Evolutionary conservation across 2,888 invertebrate genomes (phyloP).

Genomic region (Mesopsocus fuscifrons): DNA sequence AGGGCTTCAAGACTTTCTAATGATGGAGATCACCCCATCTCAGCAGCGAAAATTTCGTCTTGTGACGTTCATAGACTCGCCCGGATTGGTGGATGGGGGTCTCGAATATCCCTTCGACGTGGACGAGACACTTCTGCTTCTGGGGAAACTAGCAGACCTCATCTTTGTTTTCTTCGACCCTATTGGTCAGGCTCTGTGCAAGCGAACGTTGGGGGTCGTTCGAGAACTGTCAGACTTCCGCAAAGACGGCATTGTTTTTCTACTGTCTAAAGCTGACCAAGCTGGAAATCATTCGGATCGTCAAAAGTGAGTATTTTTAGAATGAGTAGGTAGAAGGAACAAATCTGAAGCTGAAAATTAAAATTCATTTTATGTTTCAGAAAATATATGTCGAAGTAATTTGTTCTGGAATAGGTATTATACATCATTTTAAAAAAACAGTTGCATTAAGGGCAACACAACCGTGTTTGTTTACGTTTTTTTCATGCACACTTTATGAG

Average conservation of each 20-base stretch:
- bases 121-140: conserved; percentile 31
- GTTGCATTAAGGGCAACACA: too few relatives aligned
- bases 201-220: conserved; percentile 32
- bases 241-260: conserved; percentile 32
- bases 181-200: conserved; percentile 36
- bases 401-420: too few relatives aligned
- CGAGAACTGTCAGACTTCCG: conserved; percentile 30
- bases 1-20: conserved; percentile 34
- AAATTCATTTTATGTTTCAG: too few relatives aligned
- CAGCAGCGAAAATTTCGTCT: conserved; percentile 34
- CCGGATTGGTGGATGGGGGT: conserved; percentile 37
- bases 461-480: too few relatives aligned
- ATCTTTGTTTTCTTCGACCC: conserved; percentile 39
- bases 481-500: too few relatives aligned
- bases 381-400: too few relatives aligned
- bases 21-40: conserved; percentile 34
- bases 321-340: too few relatives aligned
- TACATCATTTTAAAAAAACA: too few relatives aligned
- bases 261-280: conserved; percentile 36
- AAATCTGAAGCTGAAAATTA: too few relatives aligned
- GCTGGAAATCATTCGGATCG: conserved; percentile 34
- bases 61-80: conserved; percentile 36
- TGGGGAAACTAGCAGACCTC: conserved; percentile 32
- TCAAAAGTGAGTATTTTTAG: conserved; percentile 28
- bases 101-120: conserved; percentile 39